A percentile compares a stretch with the other conserved stretches of the same genome.
Conservation (phyloP, 1,140 invertebrate species). For the Choristoneura fumiferana region DNA sequence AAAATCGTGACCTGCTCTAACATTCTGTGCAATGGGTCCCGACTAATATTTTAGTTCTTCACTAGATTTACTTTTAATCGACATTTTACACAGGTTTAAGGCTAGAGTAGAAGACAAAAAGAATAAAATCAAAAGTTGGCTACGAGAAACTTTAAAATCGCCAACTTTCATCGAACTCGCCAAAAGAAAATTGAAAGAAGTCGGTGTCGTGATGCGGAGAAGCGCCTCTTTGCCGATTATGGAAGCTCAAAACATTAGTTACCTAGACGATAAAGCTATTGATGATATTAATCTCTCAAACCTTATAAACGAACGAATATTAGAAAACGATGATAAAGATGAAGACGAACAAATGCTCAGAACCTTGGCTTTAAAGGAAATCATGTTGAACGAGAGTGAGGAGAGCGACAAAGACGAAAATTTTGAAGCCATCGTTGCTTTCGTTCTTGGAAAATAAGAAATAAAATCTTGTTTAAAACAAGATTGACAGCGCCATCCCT, state of each 20-base stretch:
- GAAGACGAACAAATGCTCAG: slow-evolving; percentile 51
- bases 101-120: slow-evolving; percentile 63
- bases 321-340: slow-evolving; percentile 43
- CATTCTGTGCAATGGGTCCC: not conserved
- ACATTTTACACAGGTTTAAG: slow-evolving; percentile 47
- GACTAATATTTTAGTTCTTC: no score
- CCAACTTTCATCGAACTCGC: slow-evolving; percentile 56
- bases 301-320: slow-evolving; percentile 47
- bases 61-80: no score
- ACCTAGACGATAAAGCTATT: slow-evolving; percentile 48
- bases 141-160: slow-evolving; percentile 57
- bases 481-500: no score
- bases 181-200: slow-evolving; percentile 56
- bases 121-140: slow-evolving; percentile 66
- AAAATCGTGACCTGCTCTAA: not conserved
- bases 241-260: slow-evolving; percentile 23
- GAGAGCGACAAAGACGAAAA: slow-evolving; percentile 3
- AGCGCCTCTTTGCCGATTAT: slow-evolving; percentile 20
- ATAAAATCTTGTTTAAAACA: no score
- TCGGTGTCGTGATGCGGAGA: slow-evolving; percentile 43
- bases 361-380: slow-evolving; percentile 49
- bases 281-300: slow-evolving; percentile 61
- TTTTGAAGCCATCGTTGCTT: no score
- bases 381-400: slow-evolving; percentile 37
- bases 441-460: no score